A percentile compares a stretch with the other conserved stretches of the same genome.
These are phyloP conservation scores for Meandrusa payeni DNA, from an alignment of 2,888 invertebrate species.

Conservation along the genomic window DNA sequence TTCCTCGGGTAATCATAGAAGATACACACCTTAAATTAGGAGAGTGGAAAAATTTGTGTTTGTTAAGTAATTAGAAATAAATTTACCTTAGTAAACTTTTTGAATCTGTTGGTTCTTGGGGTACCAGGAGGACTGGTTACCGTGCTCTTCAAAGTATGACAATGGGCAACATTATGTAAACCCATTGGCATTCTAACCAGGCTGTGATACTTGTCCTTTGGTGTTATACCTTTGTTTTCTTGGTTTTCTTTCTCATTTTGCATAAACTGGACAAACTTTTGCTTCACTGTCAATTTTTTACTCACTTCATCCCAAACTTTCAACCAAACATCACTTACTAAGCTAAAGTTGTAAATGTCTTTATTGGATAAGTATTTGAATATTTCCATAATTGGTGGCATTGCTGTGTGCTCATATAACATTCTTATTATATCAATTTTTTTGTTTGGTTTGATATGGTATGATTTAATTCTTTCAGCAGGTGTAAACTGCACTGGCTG, in stretches of 20 bases:
- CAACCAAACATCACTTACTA: slow-evolving; percentile 62
- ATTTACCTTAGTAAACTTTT: slow-evolving; percentile 60
- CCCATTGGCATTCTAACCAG: slow-evolving; percentile 51
- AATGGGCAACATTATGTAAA: slow-evolving; percentile 54
- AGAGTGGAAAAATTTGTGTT: too few species aligned
- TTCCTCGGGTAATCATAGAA: too few species aligned
- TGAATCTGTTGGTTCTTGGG: slow-evolving; percentile 64
- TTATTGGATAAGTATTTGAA: slow-evolving; percentile 57
- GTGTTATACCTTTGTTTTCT: slow-evolving; percentile 49
- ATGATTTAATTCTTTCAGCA: slow-evolving; percentile 24
- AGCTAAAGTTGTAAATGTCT: slow-evolving; percentile 62
- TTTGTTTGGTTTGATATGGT: slow-evolving; percentile 52
- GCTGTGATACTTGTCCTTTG: slow-evolving; percentile 35
- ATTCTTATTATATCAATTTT: slow-evolving; percentile 66
- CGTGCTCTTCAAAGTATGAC: slow-evolving; percentile 32
- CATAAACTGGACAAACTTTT: slow-evolving; percentile 45
- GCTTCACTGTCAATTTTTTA: slow-evolving; percentile 47
- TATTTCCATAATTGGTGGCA: slow-evolving; percentile 59
- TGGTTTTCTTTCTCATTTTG: slow-evolving; percentile 58
- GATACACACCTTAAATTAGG: too few species aligned
- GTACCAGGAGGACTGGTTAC: slow-evolving; percentile 55
- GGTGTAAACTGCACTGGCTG: slow-evolving; percentile 37
- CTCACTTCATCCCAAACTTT: slow-evolving; percentile 54
- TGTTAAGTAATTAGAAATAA: slow-evolving; percentile 14
- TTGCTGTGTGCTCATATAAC: slow-evolving; percentile 45